phyloP scores from a whole-genome alignment of 2,888 invertebrate species.

The Homarus gammarus region DNA sequence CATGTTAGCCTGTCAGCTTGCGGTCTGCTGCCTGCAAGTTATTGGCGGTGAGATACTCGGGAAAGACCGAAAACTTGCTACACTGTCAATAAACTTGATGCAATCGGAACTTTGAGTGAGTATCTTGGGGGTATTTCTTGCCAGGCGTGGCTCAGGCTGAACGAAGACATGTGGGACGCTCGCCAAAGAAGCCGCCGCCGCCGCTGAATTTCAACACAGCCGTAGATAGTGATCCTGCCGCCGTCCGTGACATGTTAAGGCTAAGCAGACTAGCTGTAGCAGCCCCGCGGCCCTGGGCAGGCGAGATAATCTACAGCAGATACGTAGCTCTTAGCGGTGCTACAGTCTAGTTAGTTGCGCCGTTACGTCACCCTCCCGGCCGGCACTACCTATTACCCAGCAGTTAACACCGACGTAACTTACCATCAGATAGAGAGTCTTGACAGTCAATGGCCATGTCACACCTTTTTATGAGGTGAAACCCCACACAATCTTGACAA shows the following conservation, averaged over 20 bases:
- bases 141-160: neutral
- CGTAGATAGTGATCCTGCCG: neutral
- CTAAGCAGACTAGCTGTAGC: neutral
- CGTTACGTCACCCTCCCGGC: no score
- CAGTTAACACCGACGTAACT: no score
- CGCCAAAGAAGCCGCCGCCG: neutral
- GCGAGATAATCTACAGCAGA: no score
- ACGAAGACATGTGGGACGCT: neutral
- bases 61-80: conserved; percentile 19
- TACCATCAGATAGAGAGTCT: no score
- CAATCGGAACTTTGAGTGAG: conserved; percentile 33
- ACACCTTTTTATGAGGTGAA: no score
- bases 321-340: no score
- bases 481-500: no score
- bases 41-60: conserved; percentile 20
- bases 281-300: neutral
- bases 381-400: no score
- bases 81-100: conserved; percentile 33
- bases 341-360: no score
- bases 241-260: neutral
- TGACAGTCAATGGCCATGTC: no score
- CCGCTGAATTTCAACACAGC: neutral
- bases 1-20: conserved; percentile 21
- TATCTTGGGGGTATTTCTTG: neutral
- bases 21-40: conserved; percentile 34